Evolutionary conservation across 1,140 invertebrate genomes (phyloP).

Genomic region (Anadara kagoshimensis): DNA sequence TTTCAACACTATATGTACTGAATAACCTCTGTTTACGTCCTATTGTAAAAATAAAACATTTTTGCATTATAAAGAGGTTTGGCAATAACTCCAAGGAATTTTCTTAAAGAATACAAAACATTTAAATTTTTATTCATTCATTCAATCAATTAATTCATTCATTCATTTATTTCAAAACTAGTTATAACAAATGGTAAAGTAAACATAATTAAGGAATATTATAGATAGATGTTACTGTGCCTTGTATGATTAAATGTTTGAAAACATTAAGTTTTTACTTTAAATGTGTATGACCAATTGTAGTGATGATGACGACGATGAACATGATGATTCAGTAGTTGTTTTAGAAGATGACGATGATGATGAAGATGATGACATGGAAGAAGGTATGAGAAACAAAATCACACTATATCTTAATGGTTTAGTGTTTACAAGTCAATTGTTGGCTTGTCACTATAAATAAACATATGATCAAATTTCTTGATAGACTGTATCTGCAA

Average conservation of each 20-base stretch:
- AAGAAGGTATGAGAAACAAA: conserved; percentile 34
- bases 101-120: too few relatives aligned
- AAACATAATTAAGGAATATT: neutral
- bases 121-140: too few relatives aligned
- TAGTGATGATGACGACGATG: conserved; percentile 61
- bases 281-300: conserved; percentile 2
- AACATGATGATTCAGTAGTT: conserved; percentile 56
- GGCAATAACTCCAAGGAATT: too few relatives aligned
- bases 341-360: conserved; percentile 63
- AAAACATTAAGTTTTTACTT: neutral
- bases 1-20: neutral
- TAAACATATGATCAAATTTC: neutral
- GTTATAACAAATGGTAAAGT: neutral
- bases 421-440: neutral
- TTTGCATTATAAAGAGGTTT: too few relatives aligned
- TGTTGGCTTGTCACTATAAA: neutral
- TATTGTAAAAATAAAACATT: too few relatives aligned
- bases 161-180: neutral
- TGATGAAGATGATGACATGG: conserved; percentile 52
- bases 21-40: neutral
- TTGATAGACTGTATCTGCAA: too few relatives aligned
- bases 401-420: neutral
- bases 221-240: too few relatives aligned
- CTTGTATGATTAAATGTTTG: neutral
- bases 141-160: too few relatives aligned